These are phyloP conservation scores for Cottoperca gobio DNA, from an alignment of 2,797 vertebrate species.

Conservation along the genomic window DNA sequence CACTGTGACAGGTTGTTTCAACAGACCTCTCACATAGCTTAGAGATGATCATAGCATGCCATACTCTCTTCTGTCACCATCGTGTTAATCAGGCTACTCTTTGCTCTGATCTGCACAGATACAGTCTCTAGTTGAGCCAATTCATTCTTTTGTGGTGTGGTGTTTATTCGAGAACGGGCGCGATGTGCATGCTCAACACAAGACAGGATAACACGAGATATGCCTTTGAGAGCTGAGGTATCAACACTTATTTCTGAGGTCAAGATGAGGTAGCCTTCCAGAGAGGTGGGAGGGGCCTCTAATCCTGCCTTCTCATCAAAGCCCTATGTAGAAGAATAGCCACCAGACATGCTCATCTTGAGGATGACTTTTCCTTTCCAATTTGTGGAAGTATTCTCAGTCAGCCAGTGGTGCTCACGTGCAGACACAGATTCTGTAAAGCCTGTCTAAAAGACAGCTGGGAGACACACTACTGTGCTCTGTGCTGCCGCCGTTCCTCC, in stretches of 20 bases:
- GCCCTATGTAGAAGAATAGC: conserved; percentile 73
- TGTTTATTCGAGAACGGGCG: conserved; percentile 75
- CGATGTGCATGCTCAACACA: conserved; percentile 53
- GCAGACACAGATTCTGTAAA: conserved; percentile 91
- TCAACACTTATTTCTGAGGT: conserved; percentile 74
- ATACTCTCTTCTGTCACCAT: neutral
- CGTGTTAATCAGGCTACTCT: conserved; percentile 6
- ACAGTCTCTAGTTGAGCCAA: conserved; percentile 20
- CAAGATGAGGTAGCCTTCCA: conserved; percentile 56
- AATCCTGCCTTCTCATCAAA: conserved; percentile 53
- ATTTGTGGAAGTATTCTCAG: conserved; percentile 89
- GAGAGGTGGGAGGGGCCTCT: conserved; percentile 71
- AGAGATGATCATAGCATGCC: conserved; percentile 13
- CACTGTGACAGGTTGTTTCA: conserved; percentile 53
- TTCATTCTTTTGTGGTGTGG: conserved; percentile 37
- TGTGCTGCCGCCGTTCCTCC: conserved; percentile 85
- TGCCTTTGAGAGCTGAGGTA: conserved; percentile 66
- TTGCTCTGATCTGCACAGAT: conserved; percentile 25
- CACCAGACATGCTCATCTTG: conserved; percentile 53
- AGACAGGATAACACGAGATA: conserved; percentile 53
- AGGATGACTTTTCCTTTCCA: conserved; percentile 89
- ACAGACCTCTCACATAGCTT: conserved; percentile 57
- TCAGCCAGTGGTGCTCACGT: conserved; percentile 88
- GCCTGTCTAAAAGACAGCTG: conserved; percentile 85
- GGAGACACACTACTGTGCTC: conserved; percentile 84